Percentiles rank a stretch among this genome's conserved stretches.
Conservation (phyloP, 2,797 vertebrate species). For the Holocentrus rufus region DNA sequence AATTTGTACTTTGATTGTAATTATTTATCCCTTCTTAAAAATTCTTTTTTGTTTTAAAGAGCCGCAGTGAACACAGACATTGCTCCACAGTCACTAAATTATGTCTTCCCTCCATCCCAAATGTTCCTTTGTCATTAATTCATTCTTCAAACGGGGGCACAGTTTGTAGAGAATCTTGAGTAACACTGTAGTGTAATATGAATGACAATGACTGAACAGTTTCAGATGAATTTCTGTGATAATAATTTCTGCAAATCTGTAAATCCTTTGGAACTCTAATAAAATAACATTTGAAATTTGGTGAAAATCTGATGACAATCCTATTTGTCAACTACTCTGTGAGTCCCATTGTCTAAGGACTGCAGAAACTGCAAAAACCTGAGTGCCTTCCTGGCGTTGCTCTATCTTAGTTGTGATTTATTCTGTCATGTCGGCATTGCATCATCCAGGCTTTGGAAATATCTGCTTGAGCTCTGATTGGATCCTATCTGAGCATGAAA, state of each 20-base stretch:
- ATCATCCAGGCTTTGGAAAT: slow-evolving; percentile 11
- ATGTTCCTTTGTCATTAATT: too few relatives aligned
- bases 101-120: too few relatives aligned
- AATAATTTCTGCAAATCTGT: neutral
- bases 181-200: neutral
- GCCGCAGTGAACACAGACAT: too few relatives aligned
- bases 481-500: slow-evolving; percentile 28
- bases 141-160: neutral
- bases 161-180: neutral
- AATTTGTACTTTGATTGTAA: too few relatives aligned
- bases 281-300: neutral
- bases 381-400: slow-evolving; percentile 5
- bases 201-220: neutral
- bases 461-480: slow-evolving; percentile 32
- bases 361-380: neutral
- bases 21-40: neutral
- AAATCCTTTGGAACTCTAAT: neutral
- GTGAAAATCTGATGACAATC: neutral
- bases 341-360: neutral
- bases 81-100: too few relatives aligned
- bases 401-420: slow-evolving; percentile 35
- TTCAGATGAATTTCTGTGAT: neutral
- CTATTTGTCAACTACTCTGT: neutral
- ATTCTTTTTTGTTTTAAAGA: neutral
- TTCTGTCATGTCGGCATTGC: slow-evolving; percentile 10